These are phyloP conservation scores for Neomonachus schauinslandi DNA, from an alignment of 2,113 vertebrate genomes.

Conservation along the genomic window DNA sequence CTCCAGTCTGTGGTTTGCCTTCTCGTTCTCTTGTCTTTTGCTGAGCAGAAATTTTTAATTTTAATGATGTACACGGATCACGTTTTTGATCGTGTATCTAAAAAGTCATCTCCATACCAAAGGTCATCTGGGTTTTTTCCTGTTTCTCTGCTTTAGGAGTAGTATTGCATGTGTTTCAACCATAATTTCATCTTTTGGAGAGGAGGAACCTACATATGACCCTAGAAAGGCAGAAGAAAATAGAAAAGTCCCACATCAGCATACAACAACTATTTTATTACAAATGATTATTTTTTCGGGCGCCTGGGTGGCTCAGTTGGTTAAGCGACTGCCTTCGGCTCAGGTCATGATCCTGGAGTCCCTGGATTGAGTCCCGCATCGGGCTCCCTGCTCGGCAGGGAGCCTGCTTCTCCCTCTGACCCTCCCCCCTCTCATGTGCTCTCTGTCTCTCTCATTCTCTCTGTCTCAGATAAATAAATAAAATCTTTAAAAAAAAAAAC, in stretches of 20 bases:
- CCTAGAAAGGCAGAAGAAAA: slow-evolving; percentile 5
- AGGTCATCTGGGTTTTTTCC: neutral
- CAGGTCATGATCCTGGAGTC: no score
- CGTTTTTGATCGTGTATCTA: neutral
- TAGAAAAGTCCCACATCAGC: neutral
- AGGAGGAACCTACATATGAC: slow-evolving; percentile 15
- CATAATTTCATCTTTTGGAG: slow-evolving; percentile 38
- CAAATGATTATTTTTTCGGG: neutral
- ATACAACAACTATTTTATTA: neutral
- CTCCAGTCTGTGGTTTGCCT: neutral
- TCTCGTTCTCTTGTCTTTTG: neutral
- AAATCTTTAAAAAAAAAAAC: no score
- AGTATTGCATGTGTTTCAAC: slow-evolving; percentile 2
- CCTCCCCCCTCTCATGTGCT: no score
- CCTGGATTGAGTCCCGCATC: no score
- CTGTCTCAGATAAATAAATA: no score
- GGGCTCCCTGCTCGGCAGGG: no score
- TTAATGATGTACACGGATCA: neutral
- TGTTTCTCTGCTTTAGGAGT: neutral
- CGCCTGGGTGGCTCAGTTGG: no score
- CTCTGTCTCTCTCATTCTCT: no score
- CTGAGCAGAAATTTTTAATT: neutral
- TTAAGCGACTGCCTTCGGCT: no score
- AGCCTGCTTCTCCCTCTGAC: no score
- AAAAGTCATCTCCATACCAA: neutral